Percentiles rank a stretch among this genome's conserved stretches.
Conservation (phyloP, 2,888 invertebrate genomes). For the Crocallis elinguaria region DNA sequence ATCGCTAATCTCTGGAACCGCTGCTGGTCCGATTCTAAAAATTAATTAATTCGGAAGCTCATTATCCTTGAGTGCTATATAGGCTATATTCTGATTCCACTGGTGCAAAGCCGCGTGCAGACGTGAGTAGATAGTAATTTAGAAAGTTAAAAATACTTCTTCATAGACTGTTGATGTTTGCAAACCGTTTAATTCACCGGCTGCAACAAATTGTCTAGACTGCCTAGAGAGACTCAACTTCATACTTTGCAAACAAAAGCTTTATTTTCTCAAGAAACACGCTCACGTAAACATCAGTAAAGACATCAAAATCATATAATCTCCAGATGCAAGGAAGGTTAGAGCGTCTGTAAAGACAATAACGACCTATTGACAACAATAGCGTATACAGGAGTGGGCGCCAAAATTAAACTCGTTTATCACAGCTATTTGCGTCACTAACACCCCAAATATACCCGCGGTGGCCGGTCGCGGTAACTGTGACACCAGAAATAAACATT, state of each 20-base stretch:
- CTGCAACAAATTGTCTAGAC: too few relatives aligned
- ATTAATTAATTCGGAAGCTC: too few relatives aligned
- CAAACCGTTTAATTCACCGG: neutral
- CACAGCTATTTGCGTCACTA: conserved; percentile 80
- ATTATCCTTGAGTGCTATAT: too few relatives aligned
- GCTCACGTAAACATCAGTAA: conserved; percentile 25
- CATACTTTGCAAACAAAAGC: neutral
- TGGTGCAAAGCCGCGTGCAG: too few relatives aligned
- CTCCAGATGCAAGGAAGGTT: conserved; percentile 35
- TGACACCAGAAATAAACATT: conserved; percentile 79
- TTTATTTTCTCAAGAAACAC: neutral
- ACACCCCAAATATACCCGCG: conserved; percentile 75
- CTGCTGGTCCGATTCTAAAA: too few relatives aligned
- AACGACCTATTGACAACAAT: conserved; percentile 70
- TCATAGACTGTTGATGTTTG: too few relatives aligned
- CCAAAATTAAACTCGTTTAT: conserved; percentile 76
- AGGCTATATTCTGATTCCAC: too few relatives aligned
- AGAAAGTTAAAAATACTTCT: too few relatives aligned
- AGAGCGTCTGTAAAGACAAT: conserved; percentile 39
- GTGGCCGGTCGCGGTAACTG: conserved; percentile 64
- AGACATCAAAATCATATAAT: conserved; percentile 38
- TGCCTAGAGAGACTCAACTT: too few relatives aligned
- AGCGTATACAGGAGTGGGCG: conserved; percentile 58
- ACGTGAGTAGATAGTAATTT: too few relatives aligned
- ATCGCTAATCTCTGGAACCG: too few relatives aligned